Evolutionary conservation across 2,888 invertebrate species (phyloP).

Genomic region (Troides helena): DNA sequence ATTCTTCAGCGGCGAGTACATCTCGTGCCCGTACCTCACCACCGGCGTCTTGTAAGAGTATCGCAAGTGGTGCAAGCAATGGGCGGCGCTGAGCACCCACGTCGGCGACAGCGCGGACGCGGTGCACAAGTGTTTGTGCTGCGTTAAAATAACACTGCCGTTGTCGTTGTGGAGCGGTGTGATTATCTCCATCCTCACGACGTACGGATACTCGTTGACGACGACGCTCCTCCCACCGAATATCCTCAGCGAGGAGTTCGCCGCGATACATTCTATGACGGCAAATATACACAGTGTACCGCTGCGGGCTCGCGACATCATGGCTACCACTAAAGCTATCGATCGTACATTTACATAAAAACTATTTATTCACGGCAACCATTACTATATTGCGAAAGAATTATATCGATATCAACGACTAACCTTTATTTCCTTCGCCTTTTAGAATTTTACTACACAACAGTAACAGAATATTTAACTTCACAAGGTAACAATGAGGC

Average conservation of each 20-base stretch:
- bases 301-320: background rate
- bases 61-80: background rate
- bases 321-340: background rate
- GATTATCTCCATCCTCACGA: background rate
- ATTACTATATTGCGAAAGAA: too few relatives aligned
- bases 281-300: background rate
- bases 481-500: too few relatives aligned
- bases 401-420: too few relatives aligned
- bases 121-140: background rate
- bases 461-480: too few relatives aligned
- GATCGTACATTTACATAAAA: too few relatives aligned
- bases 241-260: background rate
- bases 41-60: background rate
- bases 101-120: background rate
- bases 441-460: too few relatives aligned
- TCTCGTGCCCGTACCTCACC: background rate
- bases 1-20: background rate
- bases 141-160: background rate
- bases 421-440: too few relatives aligned
- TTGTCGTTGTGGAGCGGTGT: too few relatives aligned
- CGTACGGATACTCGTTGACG: background rate
- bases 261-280: background rate
- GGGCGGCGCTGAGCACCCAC: background rate
- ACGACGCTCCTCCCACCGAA: background rate
- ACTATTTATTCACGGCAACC: too few relatives aligned